Percentiles rank a stretch among this genome's conserved stretches.
Evolutionary conservation across 2,797 vertebrate genomes (phyloP).

Genomic region (Prionace glauca): DNA sequence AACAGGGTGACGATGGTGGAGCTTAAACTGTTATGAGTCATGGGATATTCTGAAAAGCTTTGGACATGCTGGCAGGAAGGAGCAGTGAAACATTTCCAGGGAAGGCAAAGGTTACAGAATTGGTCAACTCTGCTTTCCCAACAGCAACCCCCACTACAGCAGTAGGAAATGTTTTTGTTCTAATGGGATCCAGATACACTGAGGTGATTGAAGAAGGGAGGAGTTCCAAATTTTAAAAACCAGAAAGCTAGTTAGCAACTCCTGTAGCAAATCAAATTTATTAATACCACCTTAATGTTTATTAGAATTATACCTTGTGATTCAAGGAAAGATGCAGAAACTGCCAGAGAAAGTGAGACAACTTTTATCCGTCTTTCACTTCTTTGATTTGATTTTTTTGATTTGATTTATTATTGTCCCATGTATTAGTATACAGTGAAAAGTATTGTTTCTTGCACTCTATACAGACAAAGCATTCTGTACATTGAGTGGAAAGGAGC

Average conservation of each 20-base stretch:
- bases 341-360: not conserved
- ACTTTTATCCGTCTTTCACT: not conserved
- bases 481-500: no score
- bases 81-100: not conserved
- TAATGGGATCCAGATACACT: not conserved
- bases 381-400: not conserved
- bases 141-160: not conserved
- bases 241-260: not conserved
- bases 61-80: not conserved
- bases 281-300: not conserved
- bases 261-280: not conserved
- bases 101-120: not conserved
- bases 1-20: not conserved
- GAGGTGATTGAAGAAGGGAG: no score
- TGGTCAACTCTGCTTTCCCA: not conserved
- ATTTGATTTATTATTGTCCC: no score
- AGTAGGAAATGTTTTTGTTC: not conserved
- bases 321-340: not conserved
- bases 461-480: no score
- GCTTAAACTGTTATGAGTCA: not conserved
- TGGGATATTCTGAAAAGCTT: not conserved
- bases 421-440: no score
- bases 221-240: not conserved
- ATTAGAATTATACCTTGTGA: not conserved
- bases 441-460: no score